These are phyloP conservation scores for Catamblyrhynchus diadema DNA, from an alignment of 2,797 vertebrate genomes.

Conservation along the genomic window DNA sequence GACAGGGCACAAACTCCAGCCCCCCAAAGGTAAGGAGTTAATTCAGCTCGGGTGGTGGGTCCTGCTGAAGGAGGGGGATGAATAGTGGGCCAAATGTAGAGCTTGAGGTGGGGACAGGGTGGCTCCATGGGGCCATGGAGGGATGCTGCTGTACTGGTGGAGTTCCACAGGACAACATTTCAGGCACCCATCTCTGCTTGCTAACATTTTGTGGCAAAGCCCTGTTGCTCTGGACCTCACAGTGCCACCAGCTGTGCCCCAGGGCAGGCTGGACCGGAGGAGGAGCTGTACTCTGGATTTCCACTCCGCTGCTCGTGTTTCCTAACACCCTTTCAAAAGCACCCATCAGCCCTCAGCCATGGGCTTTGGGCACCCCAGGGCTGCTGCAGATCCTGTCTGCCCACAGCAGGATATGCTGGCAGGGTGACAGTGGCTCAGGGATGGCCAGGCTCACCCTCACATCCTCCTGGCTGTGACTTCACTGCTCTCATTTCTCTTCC, in stretches of 20 bases:
- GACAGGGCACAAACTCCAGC: conserved; percentile 93
- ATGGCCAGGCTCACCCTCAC: not conserved
- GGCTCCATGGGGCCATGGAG: not conserved
- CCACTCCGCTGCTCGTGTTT: not conserved
- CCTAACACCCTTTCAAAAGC: not conserved
- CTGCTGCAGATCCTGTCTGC: not conserved
- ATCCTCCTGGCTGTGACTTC: not conserved
- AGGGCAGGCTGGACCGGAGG: not conserved
- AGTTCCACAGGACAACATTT: not conserved
- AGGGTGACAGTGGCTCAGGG: not conserved
- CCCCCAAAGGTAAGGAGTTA: conserved; percentile 88
- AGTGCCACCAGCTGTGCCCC: not conserved
- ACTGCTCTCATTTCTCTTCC: conserved; percentile 26
- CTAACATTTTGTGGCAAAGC: not conserved
- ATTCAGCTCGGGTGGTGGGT: not conserved
- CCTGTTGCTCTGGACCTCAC: not conserved
- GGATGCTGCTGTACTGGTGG: not conserved
- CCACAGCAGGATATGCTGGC: not conserved
- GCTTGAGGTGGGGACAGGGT: not conserved
- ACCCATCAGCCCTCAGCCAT: not conserved
- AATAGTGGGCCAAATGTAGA: not conserved
- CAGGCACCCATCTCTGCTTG: not conserved
- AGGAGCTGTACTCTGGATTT: not conserved
- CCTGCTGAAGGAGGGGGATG: not conserved
- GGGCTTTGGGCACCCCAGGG: not conserved